Evolutionary conservation across 2,113 vertebrate genomes (phyloP).

Genomic region (Actenoides hombroni): DNA sequence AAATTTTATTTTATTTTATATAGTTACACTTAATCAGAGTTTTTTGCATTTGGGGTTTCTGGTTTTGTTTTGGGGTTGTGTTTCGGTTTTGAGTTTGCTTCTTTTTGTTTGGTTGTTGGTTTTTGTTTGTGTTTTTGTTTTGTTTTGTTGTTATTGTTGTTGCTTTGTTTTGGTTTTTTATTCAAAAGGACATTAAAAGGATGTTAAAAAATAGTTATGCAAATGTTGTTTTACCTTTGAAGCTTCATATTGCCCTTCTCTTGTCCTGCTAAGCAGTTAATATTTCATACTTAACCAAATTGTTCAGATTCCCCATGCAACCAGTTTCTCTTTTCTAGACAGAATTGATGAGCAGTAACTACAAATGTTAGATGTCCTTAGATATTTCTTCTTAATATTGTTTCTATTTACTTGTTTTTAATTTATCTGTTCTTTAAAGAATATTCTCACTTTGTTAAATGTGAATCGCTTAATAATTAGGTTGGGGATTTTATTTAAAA

Average conservation of each 20-base stretch:
- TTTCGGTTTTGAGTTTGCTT: too few species aligned
- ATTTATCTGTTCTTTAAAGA: background rate
- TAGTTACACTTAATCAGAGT: background rate
- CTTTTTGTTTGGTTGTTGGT: too few species aligned
- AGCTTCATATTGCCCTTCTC: background rate
- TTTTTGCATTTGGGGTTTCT: background rate
- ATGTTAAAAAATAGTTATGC: background rate
- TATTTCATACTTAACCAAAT: background rate
- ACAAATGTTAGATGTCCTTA: background rate
- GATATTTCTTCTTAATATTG: background rate
- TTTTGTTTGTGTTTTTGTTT: background rate
- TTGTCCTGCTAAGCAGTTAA: background rate
- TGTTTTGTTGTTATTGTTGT: too few species aligned
- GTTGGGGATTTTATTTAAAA: background rate
- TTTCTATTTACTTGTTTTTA: background rate
- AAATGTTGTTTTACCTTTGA: background rate
- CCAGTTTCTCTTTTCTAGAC: background rate
- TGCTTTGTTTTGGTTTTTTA: background rate
- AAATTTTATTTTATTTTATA: background rate
- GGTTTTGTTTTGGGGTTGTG: background rate
- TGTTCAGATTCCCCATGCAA: background rate
- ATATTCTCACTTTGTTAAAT: background rate
- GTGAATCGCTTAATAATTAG: background rate
- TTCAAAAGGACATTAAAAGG: background rate
- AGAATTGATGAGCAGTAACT: background rate